A percentile compares a stretch with the other conserved stretches of the same genome.
phyloP scores from a whole-genome alignment of 2,888 invertebrate species.

The Carpatolechia fugitivella region DNA sequence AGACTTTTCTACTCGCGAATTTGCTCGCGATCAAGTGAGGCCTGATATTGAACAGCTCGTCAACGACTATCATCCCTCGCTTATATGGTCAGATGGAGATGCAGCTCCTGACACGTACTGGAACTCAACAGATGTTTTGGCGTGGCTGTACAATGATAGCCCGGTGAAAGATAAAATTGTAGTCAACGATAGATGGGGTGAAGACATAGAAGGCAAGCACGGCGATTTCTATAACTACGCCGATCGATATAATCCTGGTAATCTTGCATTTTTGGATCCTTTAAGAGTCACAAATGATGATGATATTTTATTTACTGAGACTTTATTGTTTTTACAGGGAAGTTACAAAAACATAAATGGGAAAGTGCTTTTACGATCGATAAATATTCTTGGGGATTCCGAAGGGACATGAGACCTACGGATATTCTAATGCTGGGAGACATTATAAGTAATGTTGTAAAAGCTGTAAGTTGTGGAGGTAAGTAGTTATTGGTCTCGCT shows the following conservation, averaged over 20 bases:
- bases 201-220: slow-evolving; percentile 87
- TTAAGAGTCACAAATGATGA: too few relatives aligned
- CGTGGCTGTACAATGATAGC: slow-evolving; percentile 97
- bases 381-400: slow-evolving; percentile 90
- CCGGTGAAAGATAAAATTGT: slow-evolving; percentile 93
- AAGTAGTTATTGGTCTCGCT: too few relatives aligned
- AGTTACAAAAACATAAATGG: slow-evolving; percentile 86
- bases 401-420: slow-evolving; percentile 83
- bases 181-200: slow-evolving; percentile 97
- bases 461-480: slow-evolving; percentile 92
- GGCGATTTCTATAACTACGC: slow-evolving; percentile 93
- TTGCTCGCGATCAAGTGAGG: slow-evolving; percentile 83
- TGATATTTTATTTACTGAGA: too few relatives aligned
- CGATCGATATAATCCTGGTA: slow-evolving; percentile 87
- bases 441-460: slow-evolving; percentile 83
- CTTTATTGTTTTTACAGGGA: too few relatives aligned
- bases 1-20: slow-evolving; percentile 81
- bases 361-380: slow-evolving; percentile 97
- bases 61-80: slow-evolving; percentile 83
- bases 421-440: slow-evolving; percentile 85
- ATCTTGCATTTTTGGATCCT: too few relatives aligned
- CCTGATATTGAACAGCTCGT: slow-evolving; percentile 91
- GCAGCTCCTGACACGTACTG: slow-evolving; percentile 91
- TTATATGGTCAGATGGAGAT: slow-evolving; percentile 98
- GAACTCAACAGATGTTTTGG: slow-evolving; percentile 89